Base-by-base conservation (phyloP, 2,113 vertebrate genomes). In the Triplophysa tibetana region DNA sequence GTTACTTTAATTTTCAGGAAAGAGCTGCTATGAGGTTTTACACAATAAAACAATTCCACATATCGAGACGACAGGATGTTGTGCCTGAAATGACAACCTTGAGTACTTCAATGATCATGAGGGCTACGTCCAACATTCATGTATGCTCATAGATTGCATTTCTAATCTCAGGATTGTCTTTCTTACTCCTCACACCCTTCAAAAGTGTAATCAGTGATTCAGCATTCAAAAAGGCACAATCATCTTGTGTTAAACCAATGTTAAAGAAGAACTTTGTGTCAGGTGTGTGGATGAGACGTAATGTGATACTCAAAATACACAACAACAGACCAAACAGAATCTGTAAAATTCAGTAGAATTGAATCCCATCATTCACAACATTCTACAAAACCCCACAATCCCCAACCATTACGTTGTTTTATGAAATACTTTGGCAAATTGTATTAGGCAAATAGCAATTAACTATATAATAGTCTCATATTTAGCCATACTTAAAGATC, bases 121-220 rank as follows among this genome's bases (percentile, higher is more conserved):
- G 23, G 2, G 50, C 6, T 45, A 52, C 3, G 3, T 78, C 58
- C 54, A 78, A n/a, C 50, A 19, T 52, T 78, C 54, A 70, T 29
- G 33, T 24, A 29, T 13, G 13, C 19, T 52, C 26, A 61, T 29
- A 26, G 60, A 23, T 60, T 13, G 13, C 45, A 48, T 48, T 48
- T 29, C 29, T 43, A 43, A 8, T 61, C 52, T n/a, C 14, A 60
- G 29, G 41, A 17, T n/a, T 11, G 16, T 56, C 50, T 33, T n/a
- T 5, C 11, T 38, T 29, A 43, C 29, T 61, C 61, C 74, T 64
- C 43, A 64, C 26, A 16, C 24, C 41, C 0, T 33, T 33, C 26
- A 52, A 76, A 76, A 76, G 74, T 76, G 74, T 45, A 76, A 65
- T 38, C 26, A 65, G 74, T 21, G 45, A 65, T n/a, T 50, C 61